These are phyloP conservation scores for Eupristina koningsbergeri DNA, from an alignment of 1,140 invertebrate species.

Conservation along the genomic window DNA sequence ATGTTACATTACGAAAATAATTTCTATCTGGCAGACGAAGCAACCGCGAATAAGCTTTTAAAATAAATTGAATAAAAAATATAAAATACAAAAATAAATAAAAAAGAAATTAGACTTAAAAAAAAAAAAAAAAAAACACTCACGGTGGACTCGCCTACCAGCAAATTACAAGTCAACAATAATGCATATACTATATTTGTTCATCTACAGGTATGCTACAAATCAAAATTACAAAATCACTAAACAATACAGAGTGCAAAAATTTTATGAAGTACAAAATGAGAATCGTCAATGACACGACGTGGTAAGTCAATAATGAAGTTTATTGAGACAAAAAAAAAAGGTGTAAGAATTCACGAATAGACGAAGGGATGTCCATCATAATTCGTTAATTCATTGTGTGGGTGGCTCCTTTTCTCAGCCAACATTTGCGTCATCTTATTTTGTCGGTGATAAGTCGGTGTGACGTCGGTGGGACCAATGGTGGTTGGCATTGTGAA, in stretches of 20 bases:
- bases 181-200: constrained; percentile 8
- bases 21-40: constrained; percentile 47
- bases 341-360: neutral
- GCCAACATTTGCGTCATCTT: constrained; percentile 39
- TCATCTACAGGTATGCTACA: constrained; percentile 41
- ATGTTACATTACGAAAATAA: constrained; percentile 36
- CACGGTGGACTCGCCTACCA: constrained; percentile 48
- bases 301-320: constrained; percentile 44
- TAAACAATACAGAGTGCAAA: constrained; percentile 56
- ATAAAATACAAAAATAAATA: too few relatives aligned
- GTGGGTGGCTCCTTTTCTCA: constrained; percentile 53
- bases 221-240: constrained; percentile 45
- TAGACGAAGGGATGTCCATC: constrained; percentile 30
- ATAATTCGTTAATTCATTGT: constrained; percentile 55
- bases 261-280: constrained; percentile 59
- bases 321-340: constrained; percentile 9
- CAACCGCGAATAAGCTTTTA: constrained; percentile 37
- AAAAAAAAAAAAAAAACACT: neutral
- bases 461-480: constrained; percentile 72
- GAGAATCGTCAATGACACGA: constrained; percentile 57
- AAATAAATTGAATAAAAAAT: too few relatives aligned
- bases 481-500: constrained; percentile 66
- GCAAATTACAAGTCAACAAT: constrained; percentile 25
- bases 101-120: too few relatives aligned
- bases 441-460: constrained; percentile 63